Conservation (phyloP, 2,113 vertebrate genomes). For the Gnathochromis pfefferi region DNA sequence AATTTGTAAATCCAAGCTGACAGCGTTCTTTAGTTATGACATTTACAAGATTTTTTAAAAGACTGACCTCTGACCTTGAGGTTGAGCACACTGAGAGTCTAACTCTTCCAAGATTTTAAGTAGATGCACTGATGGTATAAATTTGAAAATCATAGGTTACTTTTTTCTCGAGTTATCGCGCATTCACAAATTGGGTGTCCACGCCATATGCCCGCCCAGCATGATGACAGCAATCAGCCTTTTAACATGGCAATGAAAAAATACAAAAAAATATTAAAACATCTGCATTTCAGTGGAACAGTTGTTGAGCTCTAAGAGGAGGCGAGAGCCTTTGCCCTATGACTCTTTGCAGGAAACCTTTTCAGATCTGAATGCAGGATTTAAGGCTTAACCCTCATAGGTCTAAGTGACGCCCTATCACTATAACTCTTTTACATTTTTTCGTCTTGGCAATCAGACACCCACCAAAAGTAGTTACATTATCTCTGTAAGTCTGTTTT, state of each 20-base stretch:
- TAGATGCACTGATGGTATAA: background rate
- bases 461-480: background rate
- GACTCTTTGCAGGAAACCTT: background rate
- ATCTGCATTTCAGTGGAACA: background rate
- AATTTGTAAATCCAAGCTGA: background rate
- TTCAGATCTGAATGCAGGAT: background rate
- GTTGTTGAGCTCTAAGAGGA: background rate
- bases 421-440: background rate
- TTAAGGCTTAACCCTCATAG: background rate
- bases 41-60: background rate
- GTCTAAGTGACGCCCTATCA: background rate
- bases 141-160: background rate
- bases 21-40: background rate
- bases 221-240: background rate
- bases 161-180: accelerated
- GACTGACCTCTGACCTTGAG: background rate
- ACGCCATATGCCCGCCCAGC: background rate
- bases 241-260: background rate
- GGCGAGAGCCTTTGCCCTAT: background rate
- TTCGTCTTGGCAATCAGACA: background rate
- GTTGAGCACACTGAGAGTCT: background rate
- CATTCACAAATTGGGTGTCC: background rate
- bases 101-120: background rate
- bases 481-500: background rate
- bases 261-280: background rate